These are phyloP conservation scores for Ptychochromis oligacanthus DNA, from an alignment of 2,113 vertebrate species.

Conservation along the genomic window DNA sequence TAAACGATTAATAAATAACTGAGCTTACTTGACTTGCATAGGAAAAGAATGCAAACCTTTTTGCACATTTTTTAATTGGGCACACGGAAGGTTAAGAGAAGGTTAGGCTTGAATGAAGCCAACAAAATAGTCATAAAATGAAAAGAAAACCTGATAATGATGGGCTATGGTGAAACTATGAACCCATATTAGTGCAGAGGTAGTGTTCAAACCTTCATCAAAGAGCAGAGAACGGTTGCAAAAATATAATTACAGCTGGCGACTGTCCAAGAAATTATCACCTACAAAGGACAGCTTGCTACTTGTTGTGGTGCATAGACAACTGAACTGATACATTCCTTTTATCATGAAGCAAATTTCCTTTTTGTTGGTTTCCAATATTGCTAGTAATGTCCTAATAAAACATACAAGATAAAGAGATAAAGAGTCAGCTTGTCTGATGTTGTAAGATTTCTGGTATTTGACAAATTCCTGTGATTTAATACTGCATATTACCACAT, in stretches of 20 bases:
- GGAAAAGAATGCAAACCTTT: constrained; percentile 6
- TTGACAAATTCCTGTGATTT: background rate
- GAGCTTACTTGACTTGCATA: background rate
- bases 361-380: background rate
- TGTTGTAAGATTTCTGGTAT: background rate
- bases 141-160: constrained; percentile 51
- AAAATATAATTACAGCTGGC: constrained; percentile 43
- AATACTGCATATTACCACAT: no score
- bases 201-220: constrained; percentile 32
- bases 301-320: background rate
- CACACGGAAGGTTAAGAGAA: constrained; percentile 21
- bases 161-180: constrained; percentile 34
- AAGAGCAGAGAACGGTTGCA: constrained; percentile 36
- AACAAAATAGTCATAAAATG: constrained; percentile 43
- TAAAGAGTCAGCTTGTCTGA: background rate
- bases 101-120: background rate
- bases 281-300: constrained; percentile 37
- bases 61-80: constrained; percentile 3
- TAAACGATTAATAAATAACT: background rate
- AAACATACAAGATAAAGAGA: background rate
- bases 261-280: constrained; percentile 27
- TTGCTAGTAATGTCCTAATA: background rate
- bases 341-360: background rate
- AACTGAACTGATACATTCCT: background rate
- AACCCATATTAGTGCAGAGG: constrained; percentile 43